Evolutionary conservation across 2,888 invertebrate species (phyloP), one percentile per base, ranked within the genome.

Genomic region (Graphium colonna): DNA sequence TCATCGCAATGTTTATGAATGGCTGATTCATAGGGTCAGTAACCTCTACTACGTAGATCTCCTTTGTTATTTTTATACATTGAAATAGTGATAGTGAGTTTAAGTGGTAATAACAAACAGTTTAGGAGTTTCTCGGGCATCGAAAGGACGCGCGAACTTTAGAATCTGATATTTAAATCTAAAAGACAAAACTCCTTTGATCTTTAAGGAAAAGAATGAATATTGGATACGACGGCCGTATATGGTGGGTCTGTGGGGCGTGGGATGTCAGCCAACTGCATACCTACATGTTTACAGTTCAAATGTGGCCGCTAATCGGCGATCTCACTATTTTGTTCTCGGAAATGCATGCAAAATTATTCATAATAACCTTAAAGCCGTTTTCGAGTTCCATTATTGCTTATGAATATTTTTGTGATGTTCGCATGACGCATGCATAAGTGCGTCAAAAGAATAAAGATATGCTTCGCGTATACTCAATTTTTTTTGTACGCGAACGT

Each of bases 21-120:
- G 60, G 59, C 53, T 82, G 80, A 83, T 60, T 81, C 83, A 83
- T 66, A 73, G 79, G 28, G 80, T 81, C 80, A 66, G 79, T 79
- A 74, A 79, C 81, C 82, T 77, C 65, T 52, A 13, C 3, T 44
- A 54, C 33, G 18, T 36, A 26, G 41, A 41, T 49, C 26, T 9
- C 42, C 56, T 60, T 60, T 59, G 59, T 63, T 48, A 55, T 44
- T 47, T 12, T 36, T 17, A 43, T 15, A n/a, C 45, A 31, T 28
- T 44, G 40, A 33, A 42, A 43, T 33, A 48, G 51, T 40, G 45
- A 48, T 51, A 50, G 13, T n/a, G 21, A 13, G 12, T 46, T 18
- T 17, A 18, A 47, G 18, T 15, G 2, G 31, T 44, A 31, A 44
- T 18, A 28, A 40, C 18, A 12, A 45, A 49, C n/a, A 16, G 13